phyloP scores from a whole-genome alignment of 2,797 vertebrate genomes.

The Lacerta bilineata region DNA sequence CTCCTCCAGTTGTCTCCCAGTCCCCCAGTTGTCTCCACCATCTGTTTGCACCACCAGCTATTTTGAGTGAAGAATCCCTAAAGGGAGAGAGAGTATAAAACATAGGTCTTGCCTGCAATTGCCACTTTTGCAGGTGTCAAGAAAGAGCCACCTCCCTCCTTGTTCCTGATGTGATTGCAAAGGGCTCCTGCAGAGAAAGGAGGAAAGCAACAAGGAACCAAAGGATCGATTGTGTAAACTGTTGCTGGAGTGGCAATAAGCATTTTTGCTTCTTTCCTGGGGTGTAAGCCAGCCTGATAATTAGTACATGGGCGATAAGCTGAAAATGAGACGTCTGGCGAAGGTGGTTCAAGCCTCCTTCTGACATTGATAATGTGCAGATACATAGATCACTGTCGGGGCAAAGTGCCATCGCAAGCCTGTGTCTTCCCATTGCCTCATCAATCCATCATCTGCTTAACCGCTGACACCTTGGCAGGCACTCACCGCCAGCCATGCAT shows the following conservation, averaged over 20 bases:
- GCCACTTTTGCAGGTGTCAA: accelerated
- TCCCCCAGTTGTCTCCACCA: too few relatives aligned
- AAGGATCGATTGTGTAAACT: constrained; percentile 71
- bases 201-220: constrained; percentile 57
- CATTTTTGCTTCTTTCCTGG: constrained; percentile 55
- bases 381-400: constrained; percentile 77
- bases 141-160: constrained; percentile 39
- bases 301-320: constrained; percentile 70
- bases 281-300: constrained; percentile 72
- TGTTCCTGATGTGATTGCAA: background rate
- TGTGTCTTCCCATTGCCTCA: constrained; percentile 77
- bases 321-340: constrained; percentile 67
- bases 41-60: too few relatives aligned
- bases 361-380: constrained; percentile 73
- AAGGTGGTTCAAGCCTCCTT: constrained; percentile 74
- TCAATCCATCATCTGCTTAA: constrained; percentile 84
- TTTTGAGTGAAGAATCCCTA: background rate
- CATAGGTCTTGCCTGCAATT: constrained; percentile 11
- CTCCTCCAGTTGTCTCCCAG: too few relatives aligned
- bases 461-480: constrained; percentile 81
- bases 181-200: constrained; percentile 44
- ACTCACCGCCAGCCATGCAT: constrained; percentile 77
- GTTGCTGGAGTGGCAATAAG: constrained; percentile 63
- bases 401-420: constrained; percentile 67
- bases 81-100: background rate